Conservation (phyloP, 64 coral and sea anemone species). For the Porites lutea region DNA sequence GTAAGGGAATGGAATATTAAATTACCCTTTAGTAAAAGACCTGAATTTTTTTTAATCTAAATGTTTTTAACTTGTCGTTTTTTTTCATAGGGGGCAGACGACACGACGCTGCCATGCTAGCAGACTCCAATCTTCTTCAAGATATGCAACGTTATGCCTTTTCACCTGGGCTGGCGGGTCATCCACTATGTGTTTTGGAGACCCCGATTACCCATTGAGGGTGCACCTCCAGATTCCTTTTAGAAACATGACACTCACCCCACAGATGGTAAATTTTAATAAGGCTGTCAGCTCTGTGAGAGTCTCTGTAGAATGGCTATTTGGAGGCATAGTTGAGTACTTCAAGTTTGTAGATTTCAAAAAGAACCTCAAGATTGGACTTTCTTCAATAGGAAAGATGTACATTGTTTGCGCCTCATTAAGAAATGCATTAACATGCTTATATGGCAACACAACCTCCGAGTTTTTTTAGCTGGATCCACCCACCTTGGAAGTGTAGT, state of each 20-base stretch:
- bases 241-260: slow-evolving; percentile 33
- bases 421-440: slow-evolving; percentile 42
- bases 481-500: slow-evolving; percentile 4
- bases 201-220: slow-evolving; percentile 17
- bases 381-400: too few species aligned
- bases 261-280: slow-evolving; percentile 39
- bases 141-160: slow-evolving; percentile 41
- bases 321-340: slow-evolving; percentile 30
- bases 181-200: slow-evolving; percentile 19
- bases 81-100: slow-evolving; percentile 13
- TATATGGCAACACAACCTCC: slow-evolving; percentile 12
- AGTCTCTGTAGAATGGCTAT: slow-evolving; percentile 28
- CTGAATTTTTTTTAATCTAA: slow-evolving; percentile 24
- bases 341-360: slow-evolving; percentile 42
- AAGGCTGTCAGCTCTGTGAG: slow-evolving; percentile 27
- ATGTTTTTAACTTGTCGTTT: not conserved
- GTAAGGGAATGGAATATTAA: not conserved
- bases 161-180: not conserved
- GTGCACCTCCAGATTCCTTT: slow-evolving; percentile 2
- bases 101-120: slow-evolving; percentile 32
- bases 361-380: not conserved
- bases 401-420: not conserved
- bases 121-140: slow-evolving; percentile 29
- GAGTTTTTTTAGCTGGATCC: not conserved
- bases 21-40: slow-evolving; percentile 17